Conservation (phyloP, 1,140 invertebrate species). For the Orchesella cincta region DNA sequence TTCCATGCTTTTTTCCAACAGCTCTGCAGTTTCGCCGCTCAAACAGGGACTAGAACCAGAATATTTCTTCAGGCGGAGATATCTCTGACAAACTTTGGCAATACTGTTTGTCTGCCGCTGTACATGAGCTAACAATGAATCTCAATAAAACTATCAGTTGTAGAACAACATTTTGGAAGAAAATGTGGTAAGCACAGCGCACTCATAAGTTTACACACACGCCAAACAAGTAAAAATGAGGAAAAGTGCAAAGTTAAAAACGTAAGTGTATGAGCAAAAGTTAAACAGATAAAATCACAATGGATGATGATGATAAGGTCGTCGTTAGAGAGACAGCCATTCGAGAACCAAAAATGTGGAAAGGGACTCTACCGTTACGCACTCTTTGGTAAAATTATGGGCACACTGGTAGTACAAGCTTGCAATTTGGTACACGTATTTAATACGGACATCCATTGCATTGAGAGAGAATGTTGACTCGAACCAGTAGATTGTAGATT, state of each 20-base stretch:
- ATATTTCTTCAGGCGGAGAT: not conserved
- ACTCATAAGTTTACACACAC: not conserved
- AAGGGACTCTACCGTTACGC: too few species aligned
- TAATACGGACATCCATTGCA: too few species aligned
- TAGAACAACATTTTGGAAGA: not conserved
- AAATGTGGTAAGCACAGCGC: not conserved
- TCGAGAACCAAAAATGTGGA: too few species aligned
- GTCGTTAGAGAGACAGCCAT: not conserved
- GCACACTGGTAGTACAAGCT: too few species aligned
- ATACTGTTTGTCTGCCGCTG: not conserved
- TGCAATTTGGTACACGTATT: too few species aligned
- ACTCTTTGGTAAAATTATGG: too few species aligned
- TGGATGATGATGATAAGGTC: constrained; percentile 1
- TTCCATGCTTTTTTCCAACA: not conserved
- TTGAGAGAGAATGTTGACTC: too few species aligned
- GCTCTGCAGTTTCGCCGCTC: too few species aligned
- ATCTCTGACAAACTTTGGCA: constrained; percentile 14
- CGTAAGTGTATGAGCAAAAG: not conserved
- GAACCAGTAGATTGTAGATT: too few species aligned
- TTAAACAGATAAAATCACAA: constrained; percentile 18
- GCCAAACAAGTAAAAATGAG: not conserved
- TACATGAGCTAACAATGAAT: not conserved
- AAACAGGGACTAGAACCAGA: not conserved
- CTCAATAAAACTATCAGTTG: constrained; percentile 17
- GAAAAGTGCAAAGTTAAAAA: constrained; percentile 28